These are phyloP conservation scores for Mesoligia furuncula DNA, from an alignment of 2,888 invertebrate species.

Conservation along the genomic window DNA sequence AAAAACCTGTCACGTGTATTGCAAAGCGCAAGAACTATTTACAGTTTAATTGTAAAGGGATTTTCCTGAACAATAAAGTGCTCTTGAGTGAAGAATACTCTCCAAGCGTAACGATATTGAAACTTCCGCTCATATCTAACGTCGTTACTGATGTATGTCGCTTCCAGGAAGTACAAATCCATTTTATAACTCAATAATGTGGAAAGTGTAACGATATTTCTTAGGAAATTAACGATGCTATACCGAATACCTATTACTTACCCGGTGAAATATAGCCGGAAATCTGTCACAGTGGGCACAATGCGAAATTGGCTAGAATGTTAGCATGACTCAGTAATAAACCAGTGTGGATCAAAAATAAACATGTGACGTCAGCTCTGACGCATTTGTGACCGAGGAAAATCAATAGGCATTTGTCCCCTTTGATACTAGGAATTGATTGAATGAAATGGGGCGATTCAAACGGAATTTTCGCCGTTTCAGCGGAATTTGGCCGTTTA, in stretches of 20 bases:
- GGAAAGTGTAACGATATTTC: slow-evolving; percentile 20
- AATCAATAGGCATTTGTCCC: slow-evolving; percentile 64
- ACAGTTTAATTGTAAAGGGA: background rate
- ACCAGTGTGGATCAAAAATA: slow-evolving; percentile 68
- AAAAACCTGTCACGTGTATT: background rate
- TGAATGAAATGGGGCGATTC: slow-evolving; percentile 54
- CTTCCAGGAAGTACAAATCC: slow-evolving; percentile 28
- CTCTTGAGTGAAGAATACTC: background rate
- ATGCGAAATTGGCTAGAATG: slow-evolving; percentile 57
- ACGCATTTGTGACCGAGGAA: slow-evolving; percentile 67
- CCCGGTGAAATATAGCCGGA: slow-evolving; percentile 41
- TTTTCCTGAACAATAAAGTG: slow-evolving; percentile 12
- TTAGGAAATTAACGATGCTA: slow-evolving; percentile 15
- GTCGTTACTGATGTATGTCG: slow-evolving; percentile 6
- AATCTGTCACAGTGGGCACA: slow-evolving; percentile 54
- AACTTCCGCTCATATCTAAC: background rate
- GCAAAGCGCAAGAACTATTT: background rate
- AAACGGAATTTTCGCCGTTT: slow-evolving; percentile 46
- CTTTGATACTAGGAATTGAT: slow-evolving; percentile 56
- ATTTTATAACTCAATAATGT: slow-evolving; percentile 11
- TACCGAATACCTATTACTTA: slow-evolving; percentile 25
- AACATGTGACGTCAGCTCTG: slow-evolving; percentile 74
- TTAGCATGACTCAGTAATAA: slow-evolving; percentile 63
- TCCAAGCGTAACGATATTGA: slow-evolving; percentile 6
- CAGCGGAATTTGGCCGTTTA: slow-evolving; percentile 37